Evolutionary conservation across 2,113 vertebrate species (phyloP), one percentile per base, ranked within the genome.

Genomic region (Paramormyrops kingsleyae): DNA sequence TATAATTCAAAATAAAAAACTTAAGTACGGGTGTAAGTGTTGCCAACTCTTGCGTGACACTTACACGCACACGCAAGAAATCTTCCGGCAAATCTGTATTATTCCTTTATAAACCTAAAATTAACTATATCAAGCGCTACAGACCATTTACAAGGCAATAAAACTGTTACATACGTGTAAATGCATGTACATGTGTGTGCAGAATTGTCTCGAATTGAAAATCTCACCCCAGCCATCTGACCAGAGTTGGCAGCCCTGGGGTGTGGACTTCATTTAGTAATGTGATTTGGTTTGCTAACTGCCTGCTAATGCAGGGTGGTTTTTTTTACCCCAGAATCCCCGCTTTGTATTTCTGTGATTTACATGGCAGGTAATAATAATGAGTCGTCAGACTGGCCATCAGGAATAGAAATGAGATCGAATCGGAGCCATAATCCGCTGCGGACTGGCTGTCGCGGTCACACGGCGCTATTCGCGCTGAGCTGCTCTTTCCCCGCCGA

Each of bases 341-440:
- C 83, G 10, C 27, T 80, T 39, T 80, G 74, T 42, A 15, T 17
- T 42, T 35, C 35, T 39, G 74, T 80, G 31, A 42, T 80, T 42
- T 39, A 80, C 74, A 42, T 8, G 31, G 35, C 35, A 80, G 31
- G 70, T 7, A 39, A 70, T 70, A 70, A 31, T 70, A 70, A 70
- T 70, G n/a, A 70, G 27, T 31, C n/a, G 27, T 70, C n/a, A 70
- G 66, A 83, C 35, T 92, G 91, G 47, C 35, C 15, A 88, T 91
- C 94, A 77, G 93, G 93, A 96, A 96, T 95, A 95, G 94, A 94
- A 84, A 90, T 92, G 92, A 94, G 90, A 89, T 93, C 92, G 91
- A 88, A 83, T 89, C 85, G 70, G 3, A 90, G 92, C 8, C 70
- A 88, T 42, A n/a, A 89, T 49, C 83, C 19, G 90, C 94, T 83